Conservation (phyloP, 2,113 vertebrate species). For the Promerops cafer region DNA sequence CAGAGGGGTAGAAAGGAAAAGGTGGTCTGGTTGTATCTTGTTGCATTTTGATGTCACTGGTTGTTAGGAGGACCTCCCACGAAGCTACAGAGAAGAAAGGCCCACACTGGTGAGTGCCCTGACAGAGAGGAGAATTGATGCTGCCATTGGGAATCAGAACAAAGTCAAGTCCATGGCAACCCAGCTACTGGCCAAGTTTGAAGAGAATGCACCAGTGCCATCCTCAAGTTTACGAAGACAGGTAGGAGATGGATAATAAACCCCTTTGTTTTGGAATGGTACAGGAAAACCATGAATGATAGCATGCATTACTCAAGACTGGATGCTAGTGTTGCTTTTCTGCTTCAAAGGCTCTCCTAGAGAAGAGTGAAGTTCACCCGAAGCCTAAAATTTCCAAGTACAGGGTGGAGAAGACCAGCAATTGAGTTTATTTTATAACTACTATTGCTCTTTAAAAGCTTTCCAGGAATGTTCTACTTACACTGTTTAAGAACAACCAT, state of each 20-base stretch:
- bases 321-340: not conserved
- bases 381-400: not conserved
- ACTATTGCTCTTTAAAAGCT: not conserved
- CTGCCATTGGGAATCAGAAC: constrained; percentile 82
- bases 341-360: not conserved
- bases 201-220: constrained; percentile 87
- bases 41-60: not conserved
- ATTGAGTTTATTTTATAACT: not conserved
- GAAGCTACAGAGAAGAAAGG: constrained; percentile 74
- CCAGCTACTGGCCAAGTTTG: constrained; percentile 95
- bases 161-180: constrained; percentile 98
- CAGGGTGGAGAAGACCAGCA: not conserved
- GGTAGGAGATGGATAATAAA: constrained; percentile 65
- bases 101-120: constrained; percentile 68
- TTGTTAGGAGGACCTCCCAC: constrained; percentile 81
- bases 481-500: not conserved
- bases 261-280: not conserved
- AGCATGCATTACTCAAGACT: not conserved
- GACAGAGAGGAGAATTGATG: constrained; percentile 80
- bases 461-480: not conserved
- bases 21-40: not conserved
- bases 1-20: not conserved
- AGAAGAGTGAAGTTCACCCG: not conserved
- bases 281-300: not conserved
- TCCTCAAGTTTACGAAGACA: constrained; percentile 83